Percentiles rank a stretch among this genome's conserved stretches.
These are phyloP conservation scores for Aselliscus stoliczkanus DNA, from an alignment of 2,797 vertebrate genomes.

Conservation along the genomic window DNA sequence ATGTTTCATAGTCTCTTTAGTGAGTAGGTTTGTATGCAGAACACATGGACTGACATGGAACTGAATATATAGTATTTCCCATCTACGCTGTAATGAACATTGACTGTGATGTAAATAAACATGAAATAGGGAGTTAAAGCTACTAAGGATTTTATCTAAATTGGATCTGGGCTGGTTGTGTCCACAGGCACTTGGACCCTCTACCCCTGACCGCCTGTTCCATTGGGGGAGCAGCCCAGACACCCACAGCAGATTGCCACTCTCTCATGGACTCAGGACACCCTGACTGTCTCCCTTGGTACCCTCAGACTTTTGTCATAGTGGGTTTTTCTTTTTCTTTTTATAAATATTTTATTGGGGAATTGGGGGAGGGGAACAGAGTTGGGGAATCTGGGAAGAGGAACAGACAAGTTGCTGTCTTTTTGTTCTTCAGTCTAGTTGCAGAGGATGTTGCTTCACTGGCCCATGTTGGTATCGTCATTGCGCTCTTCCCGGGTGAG, in stretches of 20 bases:
- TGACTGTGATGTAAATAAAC: neutral
- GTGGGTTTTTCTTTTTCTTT: neutral
- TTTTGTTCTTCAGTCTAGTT: too few species aligned
- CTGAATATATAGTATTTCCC: neutral
- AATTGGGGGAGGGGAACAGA: too few species aligned
- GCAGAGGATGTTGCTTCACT: too few species aligned
- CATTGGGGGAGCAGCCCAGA: accelerated
- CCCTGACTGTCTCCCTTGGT: neutral
- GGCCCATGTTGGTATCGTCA: too few species aligned
- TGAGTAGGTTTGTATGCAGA: neutral
- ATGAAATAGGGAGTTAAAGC: neutral
- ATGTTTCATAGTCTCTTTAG: neutral
- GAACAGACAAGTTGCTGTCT: too few species aligned
- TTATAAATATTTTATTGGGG: too few species aligned
- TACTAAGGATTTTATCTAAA: neutral
- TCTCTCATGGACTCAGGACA: neutral
- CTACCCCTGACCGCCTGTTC: neutral
- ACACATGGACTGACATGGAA: accelerated
- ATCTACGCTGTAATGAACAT: too few species aligned
- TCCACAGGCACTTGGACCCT: neutral
- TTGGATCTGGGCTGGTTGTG: neutral
- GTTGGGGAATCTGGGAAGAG: too few species aligned
- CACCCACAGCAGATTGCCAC: accelerated
- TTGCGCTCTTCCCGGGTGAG: too few species aligned
- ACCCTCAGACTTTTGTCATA: neutral